These are phyloP conservation scores for Gallinago solitaria DNA, from an alignment of 2,797 vertebrate genomes.

Conservation along the genomic window DNA sequence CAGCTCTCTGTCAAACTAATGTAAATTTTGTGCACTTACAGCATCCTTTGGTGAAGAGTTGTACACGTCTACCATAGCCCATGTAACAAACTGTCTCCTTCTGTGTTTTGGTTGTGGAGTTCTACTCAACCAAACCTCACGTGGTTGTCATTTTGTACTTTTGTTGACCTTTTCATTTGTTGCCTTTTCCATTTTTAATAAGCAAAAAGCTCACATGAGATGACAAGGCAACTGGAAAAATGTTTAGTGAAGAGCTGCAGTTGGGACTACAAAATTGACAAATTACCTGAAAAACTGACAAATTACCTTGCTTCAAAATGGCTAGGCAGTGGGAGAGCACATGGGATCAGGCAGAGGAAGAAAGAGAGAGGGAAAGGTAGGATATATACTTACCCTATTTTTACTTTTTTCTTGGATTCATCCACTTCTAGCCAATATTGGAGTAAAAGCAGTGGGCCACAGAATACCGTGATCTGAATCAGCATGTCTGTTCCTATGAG, in stretches of 20 bases:
- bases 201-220: neutral
- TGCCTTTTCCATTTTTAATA: neutral
- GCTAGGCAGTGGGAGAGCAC: neutral
- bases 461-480: neutral
- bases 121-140: neutral
- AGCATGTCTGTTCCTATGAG: rapidly evolving
- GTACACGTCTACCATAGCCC: neutral
- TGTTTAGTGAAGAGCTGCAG: neutral
- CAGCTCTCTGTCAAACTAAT: neutral
- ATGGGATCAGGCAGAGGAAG: neutral
- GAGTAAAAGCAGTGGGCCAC: neutral
- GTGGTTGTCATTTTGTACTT: neutral
- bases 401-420: neutral
- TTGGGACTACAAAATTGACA: neutral
- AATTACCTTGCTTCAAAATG: neutral
- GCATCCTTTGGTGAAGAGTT: neutral
- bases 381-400: neutral
- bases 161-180: neutral
- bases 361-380: neutral
- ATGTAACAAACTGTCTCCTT: neutral
- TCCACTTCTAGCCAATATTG: neutral
- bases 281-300: neutral
- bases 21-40: neutral
- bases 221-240: neutral
- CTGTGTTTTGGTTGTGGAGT: neutral